A percentile compares a stretch with the other conserved stretches of the same genome.
phyloP scores from a whole-genome alignment of 2,113 vertebrate genomes.

The Talpa occidentalis region DNA sequence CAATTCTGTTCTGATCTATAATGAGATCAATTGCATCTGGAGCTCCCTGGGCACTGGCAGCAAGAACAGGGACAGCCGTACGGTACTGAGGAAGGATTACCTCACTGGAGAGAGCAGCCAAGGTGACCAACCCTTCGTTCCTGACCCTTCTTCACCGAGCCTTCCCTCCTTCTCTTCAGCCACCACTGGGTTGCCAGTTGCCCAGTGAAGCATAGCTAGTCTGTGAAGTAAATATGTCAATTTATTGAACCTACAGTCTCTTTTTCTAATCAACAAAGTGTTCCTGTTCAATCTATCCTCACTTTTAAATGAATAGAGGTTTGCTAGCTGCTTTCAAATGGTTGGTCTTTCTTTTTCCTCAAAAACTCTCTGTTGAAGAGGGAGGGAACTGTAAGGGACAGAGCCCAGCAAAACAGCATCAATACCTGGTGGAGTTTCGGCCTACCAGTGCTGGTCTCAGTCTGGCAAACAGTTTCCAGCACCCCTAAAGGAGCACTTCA shows the following conservation, averaged over 20 bases:
- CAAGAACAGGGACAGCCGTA: constrained; percentile 14
- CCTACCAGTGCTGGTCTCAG: too few species aligned
- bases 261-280: background rate
- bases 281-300: background rate
- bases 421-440: too few species aligned
- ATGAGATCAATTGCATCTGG: constrained; percentile 79
- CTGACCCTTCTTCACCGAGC: constrained; percentile 36
- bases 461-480: too few species aligned
- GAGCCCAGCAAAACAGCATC: too few species aligned
- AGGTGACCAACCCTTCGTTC: constrained; percentile 49
- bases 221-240: constrained; percentile 14
- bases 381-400: too few species aligned
- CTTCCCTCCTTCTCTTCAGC: background rate
- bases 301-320: constrained; percentile 26
- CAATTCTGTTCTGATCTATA: constrained; percentile 79
- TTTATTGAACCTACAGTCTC: background rate
- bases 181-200: background rate
- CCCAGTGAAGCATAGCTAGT: background rate
- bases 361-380: constrained; percentile 18
- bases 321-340: background rate
- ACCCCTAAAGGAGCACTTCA: too few species aligned
- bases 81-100: constrained; percentile 65
- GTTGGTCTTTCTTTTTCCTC: background rate
- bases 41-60: constrained; percentile 70
- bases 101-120: constrained; percentile 70